These are phyloP conservation scores for Vidua macroura DNA, from an alignment of 2,113 vertebrate genomes.

Conservation along the genomic window DNA sequence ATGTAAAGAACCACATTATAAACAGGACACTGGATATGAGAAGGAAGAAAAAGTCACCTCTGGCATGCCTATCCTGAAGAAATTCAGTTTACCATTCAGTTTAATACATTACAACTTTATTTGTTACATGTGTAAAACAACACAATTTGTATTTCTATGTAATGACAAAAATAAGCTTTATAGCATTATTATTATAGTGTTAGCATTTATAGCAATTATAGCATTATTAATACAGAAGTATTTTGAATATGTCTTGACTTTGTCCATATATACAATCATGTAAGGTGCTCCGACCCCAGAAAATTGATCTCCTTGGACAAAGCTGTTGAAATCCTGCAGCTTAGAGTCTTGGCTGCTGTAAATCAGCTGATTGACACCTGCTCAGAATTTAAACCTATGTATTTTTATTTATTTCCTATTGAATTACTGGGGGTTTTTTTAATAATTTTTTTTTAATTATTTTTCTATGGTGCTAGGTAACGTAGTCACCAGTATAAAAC, in stretches of 20 bases:
- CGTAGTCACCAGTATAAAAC: neutral
- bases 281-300: neutral
- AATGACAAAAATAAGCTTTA: neutral
- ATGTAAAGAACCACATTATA: neutral
- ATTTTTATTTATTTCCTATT: neutral
- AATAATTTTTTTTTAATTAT: neutral
- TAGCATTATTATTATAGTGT: neutral
- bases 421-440: neutral
- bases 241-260: neutral
- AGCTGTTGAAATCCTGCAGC: neutral
- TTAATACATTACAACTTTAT: neutral
- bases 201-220: neutral
- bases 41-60: neutral
- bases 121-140: neutral
- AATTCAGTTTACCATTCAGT: neutral
- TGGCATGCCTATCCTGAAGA: neutral
- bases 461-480: neutral
- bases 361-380: neutral
- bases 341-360: neutral
- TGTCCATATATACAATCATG: neutral
- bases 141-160: neutral
- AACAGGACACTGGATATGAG: neutral
- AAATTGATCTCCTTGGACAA: neutral
- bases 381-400: neutral
- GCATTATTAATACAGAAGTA: neutral